Percentiles rank a stretch among this genome's conserved stretches.
These are phyloP conservation scores for Eristalis intricaria DNA, from an alignment of 2,888 invertebrate genomes.

Conservation along the genomic window DNA sequence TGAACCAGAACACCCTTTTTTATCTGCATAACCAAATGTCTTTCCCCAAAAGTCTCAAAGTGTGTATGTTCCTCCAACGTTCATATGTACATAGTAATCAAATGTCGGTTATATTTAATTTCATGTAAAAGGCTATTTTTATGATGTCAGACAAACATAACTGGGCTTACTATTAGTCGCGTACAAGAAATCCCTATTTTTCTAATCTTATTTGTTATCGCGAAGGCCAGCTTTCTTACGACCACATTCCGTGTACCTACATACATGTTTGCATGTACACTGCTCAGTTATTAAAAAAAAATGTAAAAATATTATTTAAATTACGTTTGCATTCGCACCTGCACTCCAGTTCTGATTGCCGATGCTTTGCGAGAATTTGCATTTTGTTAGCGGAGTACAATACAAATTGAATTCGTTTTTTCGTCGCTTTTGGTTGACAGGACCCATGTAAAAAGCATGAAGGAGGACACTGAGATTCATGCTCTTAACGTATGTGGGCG, in stretches of 20 bases:
- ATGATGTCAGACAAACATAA: too few relatives aligned
- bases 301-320: slow-evolving; percentile 62
- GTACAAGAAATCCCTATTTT: too few relatives aligned
- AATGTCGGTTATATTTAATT: too few relatives aligned
- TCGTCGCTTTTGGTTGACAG: slow-evolving; percentile 62
- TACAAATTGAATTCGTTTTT: slow-evolving; percentile 71
- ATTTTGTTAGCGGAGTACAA: slow-evolving; percentile 70
- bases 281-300: slow-evolving; percentile 34
- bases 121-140: too few relatives aligned
- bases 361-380: slow-evolving; percentile 69
- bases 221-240: slow-evolving; percentile 7
- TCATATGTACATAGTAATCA: too few relatives aligned
- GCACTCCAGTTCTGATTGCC: slow-evolving; percentile 66
- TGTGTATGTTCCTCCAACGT: too few relatives aligned
- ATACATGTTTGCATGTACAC: slow-evolving; percentile 3
- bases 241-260: neutral
- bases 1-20: too few relatives aligned
- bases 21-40: too few relatives aligned
- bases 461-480: slow-evolving; percentile 56
- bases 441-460: slow-evolving; percentile 51
- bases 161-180: neutral
- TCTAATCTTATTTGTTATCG: neutral
- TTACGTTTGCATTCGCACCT: slow-evolving; percentile 71
- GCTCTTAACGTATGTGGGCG: slow-evolving; percentile 57
- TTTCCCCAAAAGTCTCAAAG: too few relatives aligned